phyloP scores from a whole-genome alignment of 2,888 invertebrate genomes.

The Drosophila greeni region DNA sequence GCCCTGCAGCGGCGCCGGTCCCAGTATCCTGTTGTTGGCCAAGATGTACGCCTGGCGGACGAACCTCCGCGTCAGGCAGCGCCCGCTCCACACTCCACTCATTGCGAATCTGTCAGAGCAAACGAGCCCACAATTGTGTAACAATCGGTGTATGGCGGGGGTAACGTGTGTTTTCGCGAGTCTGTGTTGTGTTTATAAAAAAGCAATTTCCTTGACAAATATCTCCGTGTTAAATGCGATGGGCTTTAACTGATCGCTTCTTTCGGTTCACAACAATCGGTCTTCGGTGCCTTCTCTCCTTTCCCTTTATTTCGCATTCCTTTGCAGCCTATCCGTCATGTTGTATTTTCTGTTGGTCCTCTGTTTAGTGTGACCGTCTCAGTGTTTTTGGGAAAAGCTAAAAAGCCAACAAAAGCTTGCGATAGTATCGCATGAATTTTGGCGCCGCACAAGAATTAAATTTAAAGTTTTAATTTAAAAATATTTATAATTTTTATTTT shows the following conservation, averaged over 20 bases:
- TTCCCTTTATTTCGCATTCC: constrained; percentile 24
- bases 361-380: constrained; percentile 9
- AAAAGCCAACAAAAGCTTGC: not conserved
- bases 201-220: constrained; percentile 43
- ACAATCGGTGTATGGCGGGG: constrained; percentile 35
- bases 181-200: constrained; percentile 25
- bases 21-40: constrained; percentile 50
- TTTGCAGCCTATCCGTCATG: constrained; percentile 14
- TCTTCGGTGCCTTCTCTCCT: constrained; percentile 1
- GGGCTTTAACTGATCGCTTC: constrained; percentile 16
- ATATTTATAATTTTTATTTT: not conserved
- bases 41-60: constrained; percentile 70
- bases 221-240: constrained; percentile 47
- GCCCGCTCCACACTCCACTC: constrained; percentile 68
- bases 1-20: constrained; percentile 32
- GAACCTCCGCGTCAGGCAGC: constrained; percentile 60
- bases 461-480: not conserved
- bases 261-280: constrained; percentile 7
- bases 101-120: constrained; percentile 56
- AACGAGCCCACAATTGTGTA: constrained; percentile 55
- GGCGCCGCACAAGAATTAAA: not conserved
- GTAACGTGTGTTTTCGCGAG: constrained; percentile 48
- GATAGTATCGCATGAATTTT: not conserved
- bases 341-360: constrained; percentile 12
- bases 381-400: not conserved